These are phyloP conservation scores for Ceratosolen solmsi DNA, from an alignment of 1,140 invertebrate species.

Conservation along the genomic window DNA sequence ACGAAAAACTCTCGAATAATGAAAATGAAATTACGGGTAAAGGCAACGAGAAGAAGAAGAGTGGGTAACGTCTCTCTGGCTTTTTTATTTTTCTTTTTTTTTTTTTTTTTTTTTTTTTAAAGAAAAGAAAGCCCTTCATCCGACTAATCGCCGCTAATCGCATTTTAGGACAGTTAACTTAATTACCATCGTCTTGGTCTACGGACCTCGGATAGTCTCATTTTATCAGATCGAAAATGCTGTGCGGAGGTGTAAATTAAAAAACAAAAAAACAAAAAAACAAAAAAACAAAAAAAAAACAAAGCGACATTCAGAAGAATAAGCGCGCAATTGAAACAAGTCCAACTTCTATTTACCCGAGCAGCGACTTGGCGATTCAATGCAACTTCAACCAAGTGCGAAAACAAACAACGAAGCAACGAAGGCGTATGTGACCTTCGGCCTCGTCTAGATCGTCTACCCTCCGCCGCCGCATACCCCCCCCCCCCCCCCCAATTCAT, in stretches of 20 bases:
- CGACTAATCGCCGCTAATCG: neutral
- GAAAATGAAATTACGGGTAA: constrained; percentile 38
- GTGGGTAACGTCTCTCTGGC: neutral
- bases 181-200: constrained; percentile 22
- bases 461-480: too few relatives aligned
- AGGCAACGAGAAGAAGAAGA: neutral
- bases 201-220: neutral
- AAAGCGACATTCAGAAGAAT: too few relatives aligned
- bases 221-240: neutral
- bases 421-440: too few relatives aligned
- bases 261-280: too few relatives aligned
- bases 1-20: constrained; percentile 34
- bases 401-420: neutral
- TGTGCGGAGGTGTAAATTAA: neutral
- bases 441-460: too few relatives aligned
- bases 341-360: neutral
- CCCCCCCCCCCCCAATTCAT: too few relatives aligned
- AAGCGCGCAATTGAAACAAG: too few relatives aligned
- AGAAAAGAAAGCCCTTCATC: neutral
- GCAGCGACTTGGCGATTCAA: neutral
- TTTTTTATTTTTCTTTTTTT: neutral
- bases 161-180: constrained; percentile 42
- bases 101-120: too few relatives aligned
- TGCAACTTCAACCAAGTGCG: neutral
- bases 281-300: too few relatives aligned